Conservation (phyloP, 2,888 invertebrate species). For the Ochlodes sylvanus region DNA sequence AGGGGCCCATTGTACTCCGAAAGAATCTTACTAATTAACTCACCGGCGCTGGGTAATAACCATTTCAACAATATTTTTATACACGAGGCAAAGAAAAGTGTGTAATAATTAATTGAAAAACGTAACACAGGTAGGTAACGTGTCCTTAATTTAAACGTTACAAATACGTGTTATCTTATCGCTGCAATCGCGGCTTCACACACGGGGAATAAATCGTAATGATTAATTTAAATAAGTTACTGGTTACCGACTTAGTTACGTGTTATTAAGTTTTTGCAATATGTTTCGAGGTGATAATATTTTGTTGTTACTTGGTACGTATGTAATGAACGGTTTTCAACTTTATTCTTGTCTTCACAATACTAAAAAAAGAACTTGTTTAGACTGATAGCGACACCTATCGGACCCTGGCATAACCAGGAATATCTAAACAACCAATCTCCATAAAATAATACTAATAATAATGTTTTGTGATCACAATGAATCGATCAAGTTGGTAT, state of each 20-base stretch:
- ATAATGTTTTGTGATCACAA: too few species aligned
- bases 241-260: too few species aligned
- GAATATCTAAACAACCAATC: too few species aligned
- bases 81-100: background rate
- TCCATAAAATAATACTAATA: too few species aligned
- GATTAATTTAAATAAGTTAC: background rate
- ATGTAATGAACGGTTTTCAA: too few species aligned
- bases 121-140: background rate
- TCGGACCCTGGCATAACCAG: background rate
- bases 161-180: conserved; percentile 6
- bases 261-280: too few species aligned
- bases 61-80: conserved; percentile 4
- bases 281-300: too few species aligned
- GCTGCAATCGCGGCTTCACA: background rate
- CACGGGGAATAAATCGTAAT: background rate
- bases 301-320: too few species aligned
- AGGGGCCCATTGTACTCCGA: conserved; percentile 55
- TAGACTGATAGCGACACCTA: background rate
- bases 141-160: background rate
- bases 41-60: conserved; percentile 40
- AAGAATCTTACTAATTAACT: conserved; percentile 58
- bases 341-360: too few species aligned
- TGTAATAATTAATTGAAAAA: conserved; percentile 2
- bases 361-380: too few species aligned
- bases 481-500: too few species aligned